A percentile compares a stretch with the other conserved stretches of the same genome.
Evolutionary conservation across 2,888 invertebrate genomes (phyloP).

Genomic region (Lypha dubia): DNA sequence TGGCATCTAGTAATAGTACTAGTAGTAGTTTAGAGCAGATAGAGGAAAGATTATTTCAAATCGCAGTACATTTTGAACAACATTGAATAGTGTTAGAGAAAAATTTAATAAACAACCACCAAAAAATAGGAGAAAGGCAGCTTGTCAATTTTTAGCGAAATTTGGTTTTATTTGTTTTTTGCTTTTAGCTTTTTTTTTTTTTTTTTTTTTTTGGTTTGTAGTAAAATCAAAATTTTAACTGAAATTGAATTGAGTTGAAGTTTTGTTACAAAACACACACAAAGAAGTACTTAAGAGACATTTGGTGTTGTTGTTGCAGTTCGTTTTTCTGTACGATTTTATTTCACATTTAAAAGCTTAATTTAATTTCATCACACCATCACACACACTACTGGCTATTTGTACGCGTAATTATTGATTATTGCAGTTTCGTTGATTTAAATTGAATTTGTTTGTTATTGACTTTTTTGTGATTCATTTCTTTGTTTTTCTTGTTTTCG

Average conservation of each 20-base stretch:
- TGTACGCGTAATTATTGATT: constrained; percentile 29
- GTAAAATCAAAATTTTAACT: constrained; percentile 55
- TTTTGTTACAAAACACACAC: not conserved
- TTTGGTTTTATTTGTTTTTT: not conserved
- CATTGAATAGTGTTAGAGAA: constrained; percentile 11
- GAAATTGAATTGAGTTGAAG: constrained; percentile 23
- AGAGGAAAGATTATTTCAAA: constrained; percentile 9
- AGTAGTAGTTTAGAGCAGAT: constrained; percentile 13
- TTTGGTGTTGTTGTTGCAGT: not conserved
- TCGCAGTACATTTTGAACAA: constrained; percentile 11
- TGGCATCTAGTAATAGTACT: too few species aligned
- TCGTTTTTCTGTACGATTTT: not conserved
- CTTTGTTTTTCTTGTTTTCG: not conserved
- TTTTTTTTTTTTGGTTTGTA: constrained; percentile 29
- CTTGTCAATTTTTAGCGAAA: constrained; percentile 25
- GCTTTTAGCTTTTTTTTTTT: too few species aligned
- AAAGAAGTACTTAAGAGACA: not conserved
- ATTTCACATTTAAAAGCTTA: not conserved
- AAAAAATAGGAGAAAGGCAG: constrained; percentile 60
- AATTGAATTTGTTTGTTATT: constrained; percentile 50
- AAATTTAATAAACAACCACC: constrained; percentile 50
- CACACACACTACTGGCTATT: not conserved
- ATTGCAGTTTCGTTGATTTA: constrained; percentile 42
- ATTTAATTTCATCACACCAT: not conserved
- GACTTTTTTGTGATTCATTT: constrained; percentile 39